A percentile compares a stretch with the other conserved stretches of the same genome.
phyloP scores from a whole-genome alignment of 2,888 invertebrate genomes.

The Drosophila greeni region DNA sequence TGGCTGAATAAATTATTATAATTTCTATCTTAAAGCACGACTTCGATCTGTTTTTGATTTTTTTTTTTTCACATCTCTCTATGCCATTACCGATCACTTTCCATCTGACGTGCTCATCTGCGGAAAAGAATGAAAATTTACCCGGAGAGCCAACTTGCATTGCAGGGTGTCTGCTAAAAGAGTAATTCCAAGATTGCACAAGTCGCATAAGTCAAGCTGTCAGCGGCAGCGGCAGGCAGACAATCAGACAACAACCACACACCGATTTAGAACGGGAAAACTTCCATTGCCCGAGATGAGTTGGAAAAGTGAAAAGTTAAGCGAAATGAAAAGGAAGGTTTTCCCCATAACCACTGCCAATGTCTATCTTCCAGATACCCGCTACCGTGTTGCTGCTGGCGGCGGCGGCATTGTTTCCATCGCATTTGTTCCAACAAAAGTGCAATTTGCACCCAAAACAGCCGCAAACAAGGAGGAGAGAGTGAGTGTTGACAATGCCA shows the following conservation, averaged over 20 bases:
- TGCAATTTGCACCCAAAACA: constrained; percentile 74
- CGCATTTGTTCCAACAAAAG: constrained; percentile 72
- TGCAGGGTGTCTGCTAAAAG: constrained; percentile 29
- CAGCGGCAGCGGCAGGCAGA: constrained; percentile 62
- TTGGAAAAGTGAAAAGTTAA: constrained; percentile 67
- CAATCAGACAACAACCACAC: constrained; percentile 31
- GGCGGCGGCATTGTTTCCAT: constrained; percentile 65
- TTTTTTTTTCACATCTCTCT: not conserved
- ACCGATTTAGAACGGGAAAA: not conserved
- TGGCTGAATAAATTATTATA: no score
- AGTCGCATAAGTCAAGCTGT: constrained; percentile 67
- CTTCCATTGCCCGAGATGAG: constrained; percentile 23
- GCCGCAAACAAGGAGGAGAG: constrained; percentile 44
- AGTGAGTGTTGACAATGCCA: constrained; percentile 71
- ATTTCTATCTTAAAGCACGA: not conserved
- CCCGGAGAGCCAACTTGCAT: constrained; percentile 1
- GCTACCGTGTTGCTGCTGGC: constrained; percentile 54
- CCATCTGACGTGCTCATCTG: constrained; percentile 14
- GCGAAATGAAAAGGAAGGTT: constrained; percentile 59
- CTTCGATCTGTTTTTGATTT: not conserved
- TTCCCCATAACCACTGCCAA: constrained; percentile 7
- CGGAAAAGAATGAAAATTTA: not conserved
- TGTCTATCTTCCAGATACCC: constrained; percentile 6
- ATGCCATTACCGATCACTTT: constrained; percentile 2
- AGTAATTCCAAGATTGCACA: constrained; percentile 60